These are phyloP conservation scores for Pteronotus mesoamericanus DNA, from an alignment of 2,797 vertebrate species.

Conservation along the genomic window DNA sequence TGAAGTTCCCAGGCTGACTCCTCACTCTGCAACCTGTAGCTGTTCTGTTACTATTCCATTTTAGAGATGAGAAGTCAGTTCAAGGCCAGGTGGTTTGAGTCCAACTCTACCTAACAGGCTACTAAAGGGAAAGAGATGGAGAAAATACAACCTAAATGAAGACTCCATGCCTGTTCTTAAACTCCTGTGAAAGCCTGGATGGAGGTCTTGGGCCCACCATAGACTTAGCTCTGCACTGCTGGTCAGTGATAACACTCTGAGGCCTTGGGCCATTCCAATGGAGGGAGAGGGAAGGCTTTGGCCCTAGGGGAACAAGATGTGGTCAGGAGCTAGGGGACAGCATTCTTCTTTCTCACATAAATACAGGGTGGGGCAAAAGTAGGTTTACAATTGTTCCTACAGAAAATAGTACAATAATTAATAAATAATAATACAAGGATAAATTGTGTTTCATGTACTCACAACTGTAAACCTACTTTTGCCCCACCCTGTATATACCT, in stretches of 20 bases:
- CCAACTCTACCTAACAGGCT: background rate
- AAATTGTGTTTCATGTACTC: background rate
- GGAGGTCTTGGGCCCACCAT: background rate
- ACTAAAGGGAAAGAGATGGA: background rate
- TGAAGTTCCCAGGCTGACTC: background rate
- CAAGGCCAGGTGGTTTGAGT: background rate
- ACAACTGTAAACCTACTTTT: background rate
- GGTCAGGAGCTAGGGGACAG: background rate
- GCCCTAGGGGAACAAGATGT: background rate
- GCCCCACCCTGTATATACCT: background rate
- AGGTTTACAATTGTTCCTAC: background rate
- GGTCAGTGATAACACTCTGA: background rate
- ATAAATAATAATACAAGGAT: background rate
- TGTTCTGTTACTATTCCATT: background rate
- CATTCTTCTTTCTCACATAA: background rate
- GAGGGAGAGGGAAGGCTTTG: background rate
- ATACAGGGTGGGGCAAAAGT: background rate
- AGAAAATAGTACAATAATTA: background rate
- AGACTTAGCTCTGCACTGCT: background rate
- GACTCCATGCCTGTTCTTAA: background rate
- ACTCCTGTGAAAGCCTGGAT: background rate
- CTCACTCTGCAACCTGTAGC: background rate
- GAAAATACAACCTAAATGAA: background rate
- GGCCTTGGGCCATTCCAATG: background rate
- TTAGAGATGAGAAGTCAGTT: background rate